These are phyloP conservation scores for Tachina lurida DNA, from an alignment of 2,888 invertebrate genomes.

Conservation along the genomic window DNA sequence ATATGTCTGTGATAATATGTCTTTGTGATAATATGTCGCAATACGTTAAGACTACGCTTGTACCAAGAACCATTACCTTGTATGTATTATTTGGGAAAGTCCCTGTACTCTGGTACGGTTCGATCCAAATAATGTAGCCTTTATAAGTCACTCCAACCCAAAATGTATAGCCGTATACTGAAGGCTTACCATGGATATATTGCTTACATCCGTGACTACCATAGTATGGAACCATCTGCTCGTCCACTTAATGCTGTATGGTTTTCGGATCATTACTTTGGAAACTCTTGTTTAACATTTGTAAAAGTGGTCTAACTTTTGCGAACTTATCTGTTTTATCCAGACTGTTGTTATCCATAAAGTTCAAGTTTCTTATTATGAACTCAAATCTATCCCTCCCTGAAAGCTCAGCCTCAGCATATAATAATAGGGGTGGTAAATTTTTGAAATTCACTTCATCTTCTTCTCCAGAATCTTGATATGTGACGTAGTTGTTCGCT, in stretches of 20 bases:
- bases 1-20: neutral
- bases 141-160: neutral
- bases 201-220: slow-evolving; percentile 16
- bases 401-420: slow-evolving; percentile 13
- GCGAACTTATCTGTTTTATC: slow-evolving; percentile 8
- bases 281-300: slow-evolving; percentile 18
- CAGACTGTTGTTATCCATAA: slow-evolving; percentile 12
- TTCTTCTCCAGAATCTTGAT: slow-evolving; percentile 17
- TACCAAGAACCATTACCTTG: slow-evolving; percentile 34
- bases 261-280: slow-evolving; percentile 16
- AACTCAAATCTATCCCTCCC: too few relatives aligned
- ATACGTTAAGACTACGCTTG: slow-evolving; percentile 35
- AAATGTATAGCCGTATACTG: slow-evolving; percentile 28
- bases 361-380: too few relatives aligned
- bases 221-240: slow-evolving; percentile 23
- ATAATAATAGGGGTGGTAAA: slow-evolving; percentile 23
- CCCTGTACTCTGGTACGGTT: neutral
- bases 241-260: slow-evolving; percentile 19
- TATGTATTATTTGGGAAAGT: slow-evolving; percentile 29
- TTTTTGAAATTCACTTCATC: slow-evolving; percentile 37
- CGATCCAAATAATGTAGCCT: too few relatives aligned
- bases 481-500: slow-evolving; percentile 4
- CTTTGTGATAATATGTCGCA: slow-evolving; percentile 15
- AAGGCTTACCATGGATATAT: slow-evolving; percentile 18
- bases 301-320: slow-evolving; percentile 26